Conservation (phyloP, 2,888 invertebrate genomes). For the Acholoe squamosa region DNA sequence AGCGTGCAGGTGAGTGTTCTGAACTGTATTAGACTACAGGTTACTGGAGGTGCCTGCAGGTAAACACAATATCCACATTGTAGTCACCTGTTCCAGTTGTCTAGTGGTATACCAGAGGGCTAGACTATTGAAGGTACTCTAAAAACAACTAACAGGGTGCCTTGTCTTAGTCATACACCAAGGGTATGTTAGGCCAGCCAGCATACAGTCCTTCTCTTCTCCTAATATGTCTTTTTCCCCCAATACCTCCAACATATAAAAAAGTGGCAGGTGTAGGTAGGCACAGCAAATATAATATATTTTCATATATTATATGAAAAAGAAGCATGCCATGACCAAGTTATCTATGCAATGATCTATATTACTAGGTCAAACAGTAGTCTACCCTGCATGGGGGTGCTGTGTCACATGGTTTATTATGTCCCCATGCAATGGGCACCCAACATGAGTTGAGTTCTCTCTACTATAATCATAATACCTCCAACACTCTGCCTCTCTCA, state of each 20-base stretch:
- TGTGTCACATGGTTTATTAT: no score
- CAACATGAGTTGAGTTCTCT: no score
- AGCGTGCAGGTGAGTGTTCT: background rate
- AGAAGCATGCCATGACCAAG: no score
- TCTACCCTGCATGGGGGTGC: no score
- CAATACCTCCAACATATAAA: background rate
- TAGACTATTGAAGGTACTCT: background rate
- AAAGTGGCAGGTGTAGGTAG: no score
- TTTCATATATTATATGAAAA: no score
- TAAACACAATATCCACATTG: background rate
- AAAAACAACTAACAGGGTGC: background rate
- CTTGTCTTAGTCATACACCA: constrained; percentile 9
- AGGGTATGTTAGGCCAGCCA: background rate
- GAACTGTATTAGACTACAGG: background rate
- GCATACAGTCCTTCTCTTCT: background rate
- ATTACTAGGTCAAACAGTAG: no score
- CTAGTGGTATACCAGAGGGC: background rate
- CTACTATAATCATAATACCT: no score
- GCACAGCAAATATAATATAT: no score
- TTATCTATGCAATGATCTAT: no score
- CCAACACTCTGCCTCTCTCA: no score
- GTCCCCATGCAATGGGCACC: no score
- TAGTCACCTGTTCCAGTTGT: background rate
- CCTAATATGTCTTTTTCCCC: background rate
- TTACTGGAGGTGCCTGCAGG: background rate